These are phyloP conservation scores for Scaptomyza polygonia DNA, from an alignment of 2,888 invertebrate genomes.

Conservation along the genomic window DNA sequence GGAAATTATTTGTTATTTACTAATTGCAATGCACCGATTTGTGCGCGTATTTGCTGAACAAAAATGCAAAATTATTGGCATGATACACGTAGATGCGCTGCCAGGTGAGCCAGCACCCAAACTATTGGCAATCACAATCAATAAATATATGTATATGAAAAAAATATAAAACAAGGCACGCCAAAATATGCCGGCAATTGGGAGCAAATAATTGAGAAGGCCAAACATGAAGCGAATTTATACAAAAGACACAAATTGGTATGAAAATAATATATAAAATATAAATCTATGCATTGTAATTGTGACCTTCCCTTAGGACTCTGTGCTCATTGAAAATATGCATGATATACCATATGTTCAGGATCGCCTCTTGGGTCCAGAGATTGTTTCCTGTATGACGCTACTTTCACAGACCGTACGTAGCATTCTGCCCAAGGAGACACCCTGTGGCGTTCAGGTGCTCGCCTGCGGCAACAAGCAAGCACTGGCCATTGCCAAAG, in stretches of 20 bases:
- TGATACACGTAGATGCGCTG: constrained; percentile 89
- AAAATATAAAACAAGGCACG: constrained; percentile 84
- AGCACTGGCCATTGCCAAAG: constrained; percentile 90
- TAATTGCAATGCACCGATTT: constrained; percentile 84
- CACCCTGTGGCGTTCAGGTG: constrained; percentile 88
- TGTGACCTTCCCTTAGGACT: constrained; percentile 85
- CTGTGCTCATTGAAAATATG: constrained; percentile 91
- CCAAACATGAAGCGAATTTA: constrained; percentile 87
- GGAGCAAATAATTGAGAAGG: constrained; percentile 86
- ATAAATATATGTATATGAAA: constrained; percentile 12
- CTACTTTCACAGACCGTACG: constrained; percentile 87
- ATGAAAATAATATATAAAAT: not conserved
- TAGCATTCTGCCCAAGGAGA: constrained; percentile 84
- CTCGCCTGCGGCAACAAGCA: constrained; percentile 91
- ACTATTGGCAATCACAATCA: constrained; percentile 1
- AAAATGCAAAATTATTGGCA: constrained; percentile 87
- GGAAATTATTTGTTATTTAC: constrained; percentile 1
- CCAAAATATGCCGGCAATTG: constrained; percentile 86
- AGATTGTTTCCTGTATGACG: constrained; percentile 89
- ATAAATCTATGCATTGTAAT: not conserved
- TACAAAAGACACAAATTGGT: constrained; percentile 87
- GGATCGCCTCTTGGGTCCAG: constrained; percentile 87
- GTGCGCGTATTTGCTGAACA: constrained; percentile 83
- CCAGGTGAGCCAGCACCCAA: constrained; percentile 86
- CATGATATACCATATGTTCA: constrained; percentile 90